Evolutionary conservation across 2,113 vertebrate species (phyloP), one percentile per base, ranked within the genome.

Genomic region (Canis aureus): DNA sequence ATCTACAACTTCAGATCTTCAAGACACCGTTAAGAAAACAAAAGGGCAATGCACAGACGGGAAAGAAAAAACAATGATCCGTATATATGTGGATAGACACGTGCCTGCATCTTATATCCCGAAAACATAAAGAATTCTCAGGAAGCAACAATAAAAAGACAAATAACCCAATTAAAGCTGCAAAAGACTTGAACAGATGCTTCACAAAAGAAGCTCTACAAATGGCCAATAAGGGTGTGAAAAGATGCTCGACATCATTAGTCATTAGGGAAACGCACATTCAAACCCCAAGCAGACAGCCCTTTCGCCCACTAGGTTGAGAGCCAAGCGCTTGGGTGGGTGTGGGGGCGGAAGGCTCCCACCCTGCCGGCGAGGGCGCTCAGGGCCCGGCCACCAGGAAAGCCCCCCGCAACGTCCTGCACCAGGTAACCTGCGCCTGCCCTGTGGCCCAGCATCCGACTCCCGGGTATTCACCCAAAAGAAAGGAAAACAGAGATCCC

Each of bases 371-470:
- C 1, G 1, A 17, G 60, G 8, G 3, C 1, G 11, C 13, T 1
- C 1, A 0, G 17, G 0, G 11, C 43, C 2, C 4, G 0, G 22
- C 23, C 22, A 0, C 85, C 3, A 0, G 20, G 67, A 2, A 15
- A 8, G 27, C 29, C 27, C 38, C 0, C 1, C 4, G 32, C 1
- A 0, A 0, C 25, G 23, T 73, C 57, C 17, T 19, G 20, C 27
- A 1, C 7, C 2, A 43, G 43, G 1, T 20, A 67, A 53, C 25
- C 8, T 38, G 51, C 1, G 1, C 49, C 43, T 16, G 0, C 23
- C 1, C 51, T 10, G 0, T 0, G 22, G 16, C 53, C 88, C 43
- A 20, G 60, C 49, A 4, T 1, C 5, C 59, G 2, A 0, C 51
- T 59, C n/a, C 13, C 0, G 2, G 38, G 60, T 29, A 0, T 29